Evolutionary conservation across 2,113 vertebrate genomes (phyloP), one percentile per base, ranked within the genome.

Genomic region (Silurus asotus): DNA sequence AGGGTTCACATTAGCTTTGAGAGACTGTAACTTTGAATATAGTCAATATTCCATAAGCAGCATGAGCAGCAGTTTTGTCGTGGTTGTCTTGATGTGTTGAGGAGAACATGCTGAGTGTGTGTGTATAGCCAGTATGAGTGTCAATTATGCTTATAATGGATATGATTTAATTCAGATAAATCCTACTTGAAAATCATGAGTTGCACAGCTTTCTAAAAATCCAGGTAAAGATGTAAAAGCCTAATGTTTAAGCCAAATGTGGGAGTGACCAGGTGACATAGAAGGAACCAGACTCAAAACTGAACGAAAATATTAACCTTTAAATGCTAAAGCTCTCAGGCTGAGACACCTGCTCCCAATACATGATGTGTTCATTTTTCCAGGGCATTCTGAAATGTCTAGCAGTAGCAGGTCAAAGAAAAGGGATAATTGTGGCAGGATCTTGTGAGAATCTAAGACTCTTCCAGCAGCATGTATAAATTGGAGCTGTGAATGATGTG

Each of bases 401-500:
- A 0, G 28, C 8, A 37, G 28, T 20, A 61, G 56, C 56, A 58
- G 76, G 25, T 37, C 76, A 78, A 78, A 59, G 55, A 19, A 80
- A 20, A 6, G 13, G 15, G 28, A 67, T 62, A 62, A 23, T 3
- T n/a, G 45, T 65, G 45, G 13, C 45, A 6, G 37, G 51, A 62
- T 9, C 23, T 49, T 72, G 80, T 62, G 79, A 11, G n/a, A n/a
- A 15, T 45, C 75, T 56, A n/a, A 8, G 58, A 45, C 28, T n/a
- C n/a, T 55, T 48, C 62, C 49, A 67, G 61, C 75, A 79, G 8
- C 1, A n/a, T 15, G 10, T 77, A 61, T 76, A 53, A 65, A 45
- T 10, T 20, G 28, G 64, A 62, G 20, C 45, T n/a, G 91, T 94
- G 90, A 94, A 94, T 92, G 90, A 91, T 87, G 88, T 79, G 90